These are phyloP conservation scores for Genyomyrus donnyi DNA, from an alignment of 2,113 vertebrate genomes.

Conservation along the genomic window DNA sequence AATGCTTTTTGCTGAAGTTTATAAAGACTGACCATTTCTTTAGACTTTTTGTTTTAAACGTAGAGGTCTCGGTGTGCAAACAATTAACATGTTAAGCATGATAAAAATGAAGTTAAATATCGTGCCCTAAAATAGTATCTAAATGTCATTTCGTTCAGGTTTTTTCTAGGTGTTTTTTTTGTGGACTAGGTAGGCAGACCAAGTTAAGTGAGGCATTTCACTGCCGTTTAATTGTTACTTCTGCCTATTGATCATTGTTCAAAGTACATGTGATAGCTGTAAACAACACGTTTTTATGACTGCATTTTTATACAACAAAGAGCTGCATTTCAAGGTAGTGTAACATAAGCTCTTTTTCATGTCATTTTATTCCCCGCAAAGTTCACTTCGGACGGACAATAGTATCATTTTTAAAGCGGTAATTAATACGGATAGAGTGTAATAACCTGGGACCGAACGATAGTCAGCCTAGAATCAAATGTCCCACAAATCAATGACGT, in stretches of 20 bases:
- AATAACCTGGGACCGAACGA: not conserved
- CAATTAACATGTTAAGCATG: not conserved
- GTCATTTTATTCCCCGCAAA: not conserved
- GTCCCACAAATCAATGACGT: not conserved
- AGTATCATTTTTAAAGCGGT: not conserved
- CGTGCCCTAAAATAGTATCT: not conserved
- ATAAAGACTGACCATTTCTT: not conserved
- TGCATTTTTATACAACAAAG: not conserved
- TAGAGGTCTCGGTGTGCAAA: not conserved
- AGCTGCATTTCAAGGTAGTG: not conserved
- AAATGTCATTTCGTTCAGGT: not conserved
- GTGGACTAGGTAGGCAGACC: not conserved
- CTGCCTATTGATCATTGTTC: not conserved
- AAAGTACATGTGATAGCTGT: not conserved
- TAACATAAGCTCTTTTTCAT: not conserved
- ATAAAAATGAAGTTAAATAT: not conserved
- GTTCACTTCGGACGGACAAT: not conserved
- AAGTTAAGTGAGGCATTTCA: not conserved
- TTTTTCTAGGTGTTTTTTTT: not conserved
- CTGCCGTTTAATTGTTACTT: not conserved
- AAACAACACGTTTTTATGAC: not conserved
- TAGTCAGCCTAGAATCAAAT: not conserved
- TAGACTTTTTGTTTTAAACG: not conserved
- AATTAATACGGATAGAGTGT: not conserved
- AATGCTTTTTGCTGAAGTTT: not conserved